A percentile compares a stretch with the other conserved stretches of the same genome.
Conservation (phyloP, 2,797 vertebrate genomes). For the Leptodactylus fallax region DNA sequence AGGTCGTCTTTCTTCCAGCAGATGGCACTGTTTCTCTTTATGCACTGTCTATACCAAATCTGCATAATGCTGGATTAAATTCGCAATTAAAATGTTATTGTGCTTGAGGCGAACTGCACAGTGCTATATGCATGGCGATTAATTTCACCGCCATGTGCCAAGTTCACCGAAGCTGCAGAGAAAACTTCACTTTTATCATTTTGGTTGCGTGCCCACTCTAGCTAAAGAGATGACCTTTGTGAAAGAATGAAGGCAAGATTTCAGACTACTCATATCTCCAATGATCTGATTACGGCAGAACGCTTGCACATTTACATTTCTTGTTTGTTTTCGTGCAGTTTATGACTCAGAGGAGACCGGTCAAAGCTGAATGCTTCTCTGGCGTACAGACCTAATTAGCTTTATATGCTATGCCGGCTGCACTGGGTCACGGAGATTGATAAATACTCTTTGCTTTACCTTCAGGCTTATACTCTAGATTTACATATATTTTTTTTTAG, state of each 20-base stretch:
- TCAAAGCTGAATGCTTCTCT: constrained; percentile 17
- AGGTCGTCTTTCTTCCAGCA: constrained; percentile 18
- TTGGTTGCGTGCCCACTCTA: constrained; percentile 35
- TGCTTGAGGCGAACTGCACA: constrained; percentile 35
- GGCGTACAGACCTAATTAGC: constrained; percentile 14
- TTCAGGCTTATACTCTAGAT: constrained; percentile 22
- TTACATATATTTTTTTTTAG: too few species aligned
- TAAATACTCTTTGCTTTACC: constrained; percentile 3
- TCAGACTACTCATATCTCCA: constrained; percentile 30
- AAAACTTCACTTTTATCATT: constrained; percentile 39
- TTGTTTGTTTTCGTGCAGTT: constrained; percentile 38
- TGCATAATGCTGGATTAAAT: constrained; percentile 50
- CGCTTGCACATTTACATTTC: constrained; percentile 41
- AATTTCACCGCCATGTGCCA: constrained; percentile 47
- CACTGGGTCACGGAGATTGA: not conserved
- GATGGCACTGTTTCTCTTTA: constrained; percentile 46
- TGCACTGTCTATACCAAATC: not conserved
- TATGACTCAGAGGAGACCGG: constrained; percentile 36
- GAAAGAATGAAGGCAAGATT: constrained; percentile 41
- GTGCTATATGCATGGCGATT: constrained; percentile 34
- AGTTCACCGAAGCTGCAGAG: constrained; percentile 43
- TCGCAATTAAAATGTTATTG: constrained; percentile 51
- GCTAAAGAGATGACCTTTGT: constrained; percentile 50
- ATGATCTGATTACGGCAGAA: constrained; percentile 36
- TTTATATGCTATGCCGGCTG: not conserved